Evolutionary conservation across 2,113 vertebrate species (phyloP), one percentile per base, ranked within the genome.

Genomic region (Peromyscus maniculatus): DNA sequence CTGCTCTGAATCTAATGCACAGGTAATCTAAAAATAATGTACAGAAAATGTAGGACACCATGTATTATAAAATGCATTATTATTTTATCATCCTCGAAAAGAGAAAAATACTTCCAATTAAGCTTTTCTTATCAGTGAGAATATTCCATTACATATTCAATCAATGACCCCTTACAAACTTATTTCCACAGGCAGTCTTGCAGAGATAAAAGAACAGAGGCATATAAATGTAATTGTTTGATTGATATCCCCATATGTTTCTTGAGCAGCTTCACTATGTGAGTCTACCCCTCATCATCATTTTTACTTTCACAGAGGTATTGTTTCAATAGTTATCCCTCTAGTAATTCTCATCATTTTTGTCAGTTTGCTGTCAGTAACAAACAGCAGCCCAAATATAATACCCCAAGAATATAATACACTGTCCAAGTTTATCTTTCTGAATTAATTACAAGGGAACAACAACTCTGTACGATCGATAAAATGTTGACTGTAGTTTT

Each of bases 331-430:
- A 77, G 52, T 49, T 94, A 77, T 49, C 28, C 36, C 59, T 79
- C 62, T 13, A 33, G 7, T 55, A 92, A 93, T 91, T 96, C 89
- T 71, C 57, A 91, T 89, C 80, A 90, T 31, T 52, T 95, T 87
- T 83, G 66, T 86, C 43, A 69, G 46, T 89, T 77, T 89, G 92
- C 17, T 89, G 72, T 87, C 26, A 39, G 67, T 92, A 93, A 66
- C 8, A 36, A 72, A 79, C 6, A 52, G 39, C 74, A 95, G 66
- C 55, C 87, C 59, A 79, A 28, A 59, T 93, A 57, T 67, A 83
- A 84, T 78, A 67, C 79, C 43, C 36, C 19, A 59, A 84, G 87
- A 43, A 39, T 6, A 9, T 17, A 87, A 10, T 9, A 89, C 10
- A 22, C 5, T 19, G 22, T 46, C 43, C 5, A 0, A 79, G 33